Base-by-base conservation (phyloP, 2,113 vertebrate genomes). In the Cebus imitator region DNA sequence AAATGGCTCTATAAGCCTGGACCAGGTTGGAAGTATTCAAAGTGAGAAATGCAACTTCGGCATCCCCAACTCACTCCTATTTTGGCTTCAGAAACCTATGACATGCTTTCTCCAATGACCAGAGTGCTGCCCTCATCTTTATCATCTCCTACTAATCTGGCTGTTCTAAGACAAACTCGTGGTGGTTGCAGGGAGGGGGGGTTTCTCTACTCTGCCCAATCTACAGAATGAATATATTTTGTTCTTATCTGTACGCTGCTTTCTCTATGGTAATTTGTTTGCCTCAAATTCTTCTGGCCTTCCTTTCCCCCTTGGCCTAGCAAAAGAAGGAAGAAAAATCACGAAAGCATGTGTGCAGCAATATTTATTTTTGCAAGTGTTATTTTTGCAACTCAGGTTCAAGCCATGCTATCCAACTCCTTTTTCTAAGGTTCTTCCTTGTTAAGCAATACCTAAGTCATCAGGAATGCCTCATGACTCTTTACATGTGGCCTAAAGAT, bases 271-370 rank as follows among this genome's bases (percentile, higher is more conserved):
- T 17, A 27, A 16, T 37, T 79, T n/a, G 21, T 55, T 50, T 0
- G 1, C 21, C 83, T 43, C 83, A 57, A 55, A 27, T 61, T 23
- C 27, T 35, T 70, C 48, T 45, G 83, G 48, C 30, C 11, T 43
- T 45, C 11, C 4, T 10, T 9, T 70, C 37, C 7, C 1, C 4
- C 0, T 30, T 30, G n/a, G 61, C 35, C 45, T 52, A 52, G 78
- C 3, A 10, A 23, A 93, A 52, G n/a, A 43, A 61, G 21, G 16
- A 55, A n/a, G 83, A 79, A 55, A 87, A 25, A 21, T 52, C 48
- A 21, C 0, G 10, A 52, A 45, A 6, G 21, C 21, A 0, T 10
- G 5, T 3, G 5, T 70, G 73, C 30, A 45, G 37, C 7, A n/a
- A 11, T 3, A 10, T 30, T 87, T 45, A 61, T 32, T 37, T 81